These are phyloP conservation scores for Tetramorium alpestre DNA, from an alignment of 1,140 invertebrate species.

Conservation along the genomic window DNA sequence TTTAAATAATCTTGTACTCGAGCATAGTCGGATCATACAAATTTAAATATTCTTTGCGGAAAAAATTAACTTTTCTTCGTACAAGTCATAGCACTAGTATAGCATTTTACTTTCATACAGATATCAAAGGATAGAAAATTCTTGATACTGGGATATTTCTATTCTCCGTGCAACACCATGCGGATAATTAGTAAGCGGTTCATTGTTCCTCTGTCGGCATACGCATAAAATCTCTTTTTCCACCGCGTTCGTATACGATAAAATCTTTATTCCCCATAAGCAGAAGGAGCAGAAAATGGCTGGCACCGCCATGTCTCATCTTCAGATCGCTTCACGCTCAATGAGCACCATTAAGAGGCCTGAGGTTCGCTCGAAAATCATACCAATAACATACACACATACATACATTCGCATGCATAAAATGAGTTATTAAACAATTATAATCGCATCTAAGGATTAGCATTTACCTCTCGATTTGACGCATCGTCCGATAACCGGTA, in stretches of 20 bases:
- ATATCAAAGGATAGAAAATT: conserved; percentile 29
- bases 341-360: conserved; percentile 59
- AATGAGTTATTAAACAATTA: conserved; percentile 76
- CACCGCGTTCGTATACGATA: conserved; percentile 18
- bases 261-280: conserved; percentile 53
- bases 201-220: conserved; percentile 45
- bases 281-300: conserved; percentile 49
- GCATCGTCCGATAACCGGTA: conserved; percentile 49
- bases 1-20: conserved; percentile 27
- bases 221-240: conserved; percentile 41
- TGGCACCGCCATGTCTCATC: conserved; percentile 63
- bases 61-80: conserved; percentile 1
- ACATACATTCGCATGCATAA: background rate
- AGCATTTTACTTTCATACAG: conserved; percentile 2
- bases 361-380: conserved; percentile 51
- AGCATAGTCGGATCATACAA: background rate
- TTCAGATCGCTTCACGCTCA: conserved; percentile 67
- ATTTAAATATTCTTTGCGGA: background rate
- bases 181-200: conserved; percentile 55
- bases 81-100: background rate
- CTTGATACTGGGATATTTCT: conserved; percentile 36
- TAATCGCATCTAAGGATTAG: conserved; percentile 63
- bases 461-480: conserved; percentile 66
- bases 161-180: conserved; percentile 45
- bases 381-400: conserved; percentile 48